Evolutionary conservation across 1,140 invertebrate species (phyloP), one percentile per base, ranked within the genome.

Genomic region (Nixonia krombeini): DNA sequence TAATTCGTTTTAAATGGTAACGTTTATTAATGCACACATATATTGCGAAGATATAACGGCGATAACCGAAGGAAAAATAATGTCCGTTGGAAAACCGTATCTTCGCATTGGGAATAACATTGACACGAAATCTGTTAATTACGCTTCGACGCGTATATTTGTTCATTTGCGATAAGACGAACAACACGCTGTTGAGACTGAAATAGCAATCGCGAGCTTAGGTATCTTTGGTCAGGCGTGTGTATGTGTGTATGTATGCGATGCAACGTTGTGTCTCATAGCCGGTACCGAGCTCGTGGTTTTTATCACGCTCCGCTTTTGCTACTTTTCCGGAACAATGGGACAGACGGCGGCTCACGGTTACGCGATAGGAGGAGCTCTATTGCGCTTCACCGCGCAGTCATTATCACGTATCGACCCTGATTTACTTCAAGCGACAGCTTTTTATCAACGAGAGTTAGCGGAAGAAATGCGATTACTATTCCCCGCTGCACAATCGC

Each of bases 281-380:
- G 41, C 7, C 38, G 51, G 10, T 25, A 31, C 26, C 37, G 31
- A 59, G 26, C 41, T 45, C 37, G 59, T 40, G 6, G 50, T 65
- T 71, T 63, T 73, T 74, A 68, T 73, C 70, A 52, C 59, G 62
- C 40, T 46, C 50, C 42, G 53, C 59, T 69, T 72, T 72, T 64
- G 52, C 72, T 53, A 63, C 63, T 79, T 81, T 81, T 81, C 78
- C 75, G 73, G 72, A 70, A 81, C 79, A 83, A 83, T 80, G 74
- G 61, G 70, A 66, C 66, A 71, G 56, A 67, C 68, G 33, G 56
- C 49, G 52, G 61, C 51, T 38, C 53, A 15, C 29, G 41, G 41
- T 62, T 64, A 44, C 44, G 47, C 52, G 55, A 58, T 59, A 70
- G 37, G 66, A 53, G 15, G 35, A 55, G 62, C 18, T n/a, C 59